These are phyloP conservation scores for Platerodrilus igneus DNA, from an alignment of 2,888 invertebrate genomes.

Conservation along the genomic window DNA sequence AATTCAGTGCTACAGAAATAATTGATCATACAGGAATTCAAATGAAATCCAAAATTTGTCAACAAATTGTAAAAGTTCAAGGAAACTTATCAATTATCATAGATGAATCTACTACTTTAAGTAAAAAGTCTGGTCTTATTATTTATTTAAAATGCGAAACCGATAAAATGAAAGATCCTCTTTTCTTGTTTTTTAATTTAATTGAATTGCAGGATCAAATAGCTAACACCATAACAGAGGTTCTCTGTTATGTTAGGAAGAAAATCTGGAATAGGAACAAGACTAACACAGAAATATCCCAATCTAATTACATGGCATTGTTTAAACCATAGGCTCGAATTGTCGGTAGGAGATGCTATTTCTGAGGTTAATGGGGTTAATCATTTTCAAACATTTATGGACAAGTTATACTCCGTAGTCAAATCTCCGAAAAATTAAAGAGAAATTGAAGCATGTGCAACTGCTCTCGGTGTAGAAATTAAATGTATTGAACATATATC, in stretches of 20 bases:
- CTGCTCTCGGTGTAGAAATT: background rate
- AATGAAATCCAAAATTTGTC: constrained; percentile 4
- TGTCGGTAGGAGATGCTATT: background rate
- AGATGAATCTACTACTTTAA: too few relatives aligned
- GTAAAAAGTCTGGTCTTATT: constrained; percentile 4
- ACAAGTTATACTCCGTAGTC: too few relatives aligned
- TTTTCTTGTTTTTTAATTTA: constrained; percentile 3
- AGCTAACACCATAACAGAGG: constrained; percentile 3
- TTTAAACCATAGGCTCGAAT: constrained; percentile 3
- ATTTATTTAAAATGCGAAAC: constrained; percentile 3
- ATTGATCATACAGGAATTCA: constrained; percentile 4
- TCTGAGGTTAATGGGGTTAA: background rate
- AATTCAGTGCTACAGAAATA: constrained; percentile 6
- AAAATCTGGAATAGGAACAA: background rate
- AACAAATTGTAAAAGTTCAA: constrained; percentile 2
- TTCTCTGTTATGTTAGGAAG: background rate
- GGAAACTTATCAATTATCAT: constrained; percentile 5
- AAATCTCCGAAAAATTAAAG: background rate
- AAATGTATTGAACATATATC: constrained; percentile 1
- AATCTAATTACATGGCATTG: background rate
- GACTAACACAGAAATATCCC: constrained; percentile 4
- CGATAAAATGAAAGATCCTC: too few relatives aligned
- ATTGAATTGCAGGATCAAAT: constrained; percentile 5
- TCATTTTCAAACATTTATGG: constrained; percentile 1
- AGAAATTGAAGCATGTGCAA: constrained; percentile 1